phyloP scores from a whole-genome alignment of 2,888 invertebrate genomes.

The Crocallis elinguaria region DNA sequence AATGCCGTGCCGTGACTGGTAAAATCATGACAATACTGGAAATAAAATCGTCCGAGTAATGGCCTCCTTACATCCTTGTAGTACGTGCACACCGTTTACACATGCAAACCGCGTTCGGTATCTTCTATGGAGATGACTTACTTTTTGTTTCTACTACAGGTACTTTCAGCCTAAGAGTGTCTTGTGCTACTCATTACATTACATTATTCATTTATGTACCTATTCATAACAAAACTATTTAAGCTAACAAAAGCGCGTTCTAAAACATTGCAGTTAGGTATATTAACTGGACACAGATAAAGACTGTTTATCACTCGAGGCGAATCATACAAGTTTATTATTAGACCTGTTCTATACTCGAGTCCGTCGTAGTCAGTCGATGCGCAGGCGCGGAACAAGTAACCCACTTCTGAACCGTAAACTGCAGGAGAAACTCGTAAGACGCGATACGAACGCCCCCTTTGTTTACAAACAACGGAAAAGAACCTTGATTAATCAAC shows the following conservation, averaged over 20 bases:
- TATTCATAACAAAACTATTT: no score
- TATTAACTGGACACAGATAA: conserved; percentile 25
- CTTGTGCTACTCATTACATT: no score
- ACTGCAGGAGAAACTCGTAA: background rate
- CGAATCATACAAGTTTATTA: conserved; percentile 30
- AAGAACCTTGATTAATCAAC: background rate
- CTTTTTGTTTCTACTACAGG: no score
- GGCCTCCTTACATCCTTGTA: no score
- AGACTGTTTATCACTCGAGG: conserved; percentile 26
- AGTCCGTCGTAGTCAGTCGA: conserved; percentile 23
- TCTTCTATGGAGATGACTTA: no score
- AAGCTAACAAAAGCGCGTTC: background rate
- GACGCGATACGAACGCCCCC: background rate
- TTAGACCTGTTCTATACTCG: conserved; percentile 26
- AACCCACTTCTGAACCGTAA: background rate
- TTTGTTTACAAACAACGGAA: conserved; percentile 23
- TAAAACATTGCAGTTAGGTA: conserved; percentile 4
- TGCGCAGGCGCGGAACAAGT: conserved; percentile 26
- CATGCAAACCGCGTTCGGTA: no score
- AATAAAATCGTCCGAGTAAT: no score
- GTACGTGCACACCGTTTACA: no score
- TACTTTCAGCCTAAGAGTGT: no score
- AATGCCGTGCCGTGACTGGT: no score
- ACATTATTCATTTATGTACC: no score
- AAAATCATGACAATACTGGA: no score